Conservation (phyloP, 2,888 invertebrate genomes). For the Lasioglossum figueresi region DNA sequence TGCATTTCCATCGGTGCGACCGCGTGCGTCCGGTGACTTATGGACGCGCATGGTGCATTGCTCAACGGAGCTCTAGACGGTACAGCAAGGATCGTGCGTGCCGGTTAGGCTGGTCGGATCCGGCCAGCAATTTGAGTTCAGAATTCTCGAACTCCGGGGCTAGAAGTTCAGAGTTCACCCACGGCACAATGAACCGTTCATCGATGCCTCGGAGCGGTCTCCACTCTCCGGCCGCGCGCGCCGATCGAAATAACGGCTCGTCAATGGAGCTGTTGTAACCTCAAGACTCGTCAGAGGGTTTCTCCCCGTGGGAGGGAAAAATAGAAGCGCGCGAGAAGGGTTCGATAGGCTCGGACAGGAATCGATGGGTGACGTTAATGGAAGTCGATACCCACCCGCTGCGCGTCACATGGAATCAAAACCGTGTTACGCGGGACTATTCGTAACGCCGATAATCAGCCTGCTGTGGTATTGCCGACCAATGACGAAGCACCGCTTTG, state of each 20-base stretch:
- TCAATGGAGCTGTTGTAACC: constrained; percentile 70
- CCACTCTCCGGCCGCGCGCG: constrained; percentile 29
- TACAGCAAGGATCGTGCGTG: constrained; percentile 30
- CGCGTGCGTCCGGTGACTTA: constrained; percentile 5
- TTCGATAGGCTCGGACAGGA: constrained; percentile 18
- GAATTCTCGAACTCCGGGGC: constrained; percentile 56
- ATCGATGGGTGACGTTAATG: constrained; percentile 55
- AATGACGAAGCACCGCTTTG: constrained; percentile 67
- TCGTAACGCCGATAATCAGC: constrained; percentile 70
- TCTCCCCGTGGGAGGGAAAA: constrained; percentile 20
- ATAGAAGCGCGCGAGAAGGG: constrained; percentile 21
- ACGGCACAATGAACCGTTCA: constrained; percentile 72
- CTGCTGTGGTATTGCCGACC: constrained; percentile 62
- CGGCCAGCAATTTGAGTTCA: constrained; percentile 56
- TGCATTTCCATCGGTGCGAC: not conserved
- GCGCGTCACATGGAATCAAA: constrained; percentile 65
- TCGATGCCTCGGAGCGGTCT: constrained; percentile 61
- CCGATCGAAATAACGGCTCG: constrained; percentile 66
- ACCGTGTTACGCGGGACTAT: constrained; percentile 75
- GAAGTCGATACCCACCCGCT: constrained; percentile 70
- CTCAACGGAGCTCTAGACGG: not conserved
- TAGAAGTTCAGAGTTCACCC: constrained; percentile 70
- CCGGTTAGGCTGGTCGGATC: constrained; percentile 2
- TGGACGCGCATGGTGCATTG: not conserved
- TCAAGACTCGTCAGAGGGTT: constrained; percentile 39